Percentiles rank a stretch among this genome's conserved stretches.
Conservation (phyloP, 2,888 invertebrate genomes). For the Epicampocera succincta region DNA sequence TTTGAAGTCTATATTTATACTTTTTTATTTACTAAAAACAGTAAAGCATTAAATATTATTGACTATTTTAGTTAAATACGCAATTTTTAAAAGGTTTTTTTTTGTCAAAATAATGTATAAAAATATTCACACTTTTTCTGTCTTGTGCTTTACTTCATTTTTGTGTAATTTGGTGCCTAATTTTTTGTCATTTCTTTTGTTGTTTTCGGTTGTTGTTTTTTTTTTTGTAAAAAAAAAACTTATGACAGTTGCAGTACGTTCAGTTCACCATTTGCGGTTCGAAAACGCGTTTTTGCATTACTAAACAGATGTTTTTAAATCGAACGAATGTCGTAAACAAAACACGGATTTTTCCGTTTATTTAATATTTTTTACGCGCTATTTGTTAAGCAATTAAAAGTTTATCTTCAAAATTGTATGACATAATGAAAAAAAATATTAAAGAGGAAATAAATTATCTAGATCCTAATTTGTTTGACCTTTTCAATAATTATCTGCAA, state of each 20-base stretch:
- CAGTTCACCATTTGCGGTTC: conserved; percentile 13
- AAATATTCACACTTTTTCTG: conserved; percentile 60
- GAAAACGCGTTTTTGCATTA: neutral
- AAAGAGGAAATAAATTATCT: too few species aligned
- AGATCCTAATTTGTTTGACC: too few species aligned
- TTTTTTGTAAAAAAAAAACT: too few species aligned
- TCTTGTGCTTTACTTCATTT: conserved; percentile 57
- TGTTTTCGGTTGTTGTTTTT: conserved; percentile 20
- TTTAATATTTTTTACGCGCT: too few species aligned
- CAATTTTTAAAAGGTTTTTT: conserved; percentile 63
- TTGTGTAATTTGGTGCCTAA: conserved; percentile 53
- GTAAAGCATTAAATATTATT: conserved; percentile 15
- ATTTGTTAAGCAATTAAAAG: too few species aligned
- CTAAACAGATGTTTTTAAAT: neutral
- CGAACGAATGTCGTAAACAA: neutral
- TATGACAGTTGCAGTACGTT: conserved; percentile 32
- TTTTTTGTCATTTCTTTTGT: conserved; percentile 36
- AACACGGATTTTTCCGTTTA: too few species aligned
- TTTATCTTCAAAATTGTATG: too few species aligned
- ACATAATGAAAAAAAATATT: too few species aligned
- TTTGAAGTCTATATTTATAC: conserved; percentile 6
- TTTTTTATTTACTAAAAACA: neutral
- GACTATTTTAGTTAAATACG: conserved; percentile 59
- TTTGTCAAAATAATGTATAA: conserved; percentile 66
- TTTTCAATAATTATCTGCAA: too few species aligned